Conservation (phyloP, 2,113 vertebrate genomes). For the Podilymbus podiceps region DNA sequence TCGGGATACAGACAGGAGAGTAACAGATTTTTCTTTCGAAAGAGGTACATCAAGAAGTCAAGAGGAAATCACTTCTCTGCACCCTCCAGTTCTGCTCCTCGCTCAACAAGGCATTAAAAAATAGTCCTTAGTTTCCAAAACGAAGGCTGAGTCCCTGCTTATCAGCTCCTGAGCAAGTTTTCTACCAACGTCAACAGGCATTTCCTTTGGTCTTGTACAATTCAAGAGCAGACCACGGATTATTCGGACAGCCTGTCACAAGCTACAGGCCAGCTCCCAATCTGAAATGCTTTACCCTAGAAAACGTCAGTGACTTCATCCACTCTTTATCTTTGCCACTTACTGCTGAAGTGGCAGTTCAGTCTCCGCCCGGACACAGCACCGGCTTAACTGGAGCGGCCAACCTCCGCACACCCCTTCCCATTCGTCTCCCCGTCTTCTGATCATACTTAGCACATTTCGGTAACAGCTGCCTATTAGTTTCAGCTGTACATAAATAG, state of each 20-base stretch:
- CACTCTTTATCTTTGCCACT: neutral
- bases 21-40: fast-evolving
- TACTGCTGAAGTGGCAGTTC: neutral
- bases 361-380: neutral
- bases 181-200: neutral
- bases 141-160: neutral
- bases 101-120: neutral
- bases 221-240: neutral
- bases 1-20: neutral
- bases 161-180: neutral
- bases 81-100: neutral
- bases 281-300: too few species aligned
- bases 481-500: neutral
- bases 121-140: neutral
- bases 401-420: fast-evolving
- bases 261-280: neutral
- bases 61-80: neutral
- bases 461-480: neutral
- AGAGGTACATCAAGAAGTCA: neutral
- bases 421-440: fast-evolving
- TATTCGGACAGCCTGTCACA: neutral
- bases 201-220: neutral
- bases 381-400: fast-evolving
- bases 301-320: fast-evolving
- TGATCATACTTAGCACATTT: fast-evolving